Conservation (phyloP, 2,113 vertebrate species). For the Tauraco erythrolophus region DNA sequence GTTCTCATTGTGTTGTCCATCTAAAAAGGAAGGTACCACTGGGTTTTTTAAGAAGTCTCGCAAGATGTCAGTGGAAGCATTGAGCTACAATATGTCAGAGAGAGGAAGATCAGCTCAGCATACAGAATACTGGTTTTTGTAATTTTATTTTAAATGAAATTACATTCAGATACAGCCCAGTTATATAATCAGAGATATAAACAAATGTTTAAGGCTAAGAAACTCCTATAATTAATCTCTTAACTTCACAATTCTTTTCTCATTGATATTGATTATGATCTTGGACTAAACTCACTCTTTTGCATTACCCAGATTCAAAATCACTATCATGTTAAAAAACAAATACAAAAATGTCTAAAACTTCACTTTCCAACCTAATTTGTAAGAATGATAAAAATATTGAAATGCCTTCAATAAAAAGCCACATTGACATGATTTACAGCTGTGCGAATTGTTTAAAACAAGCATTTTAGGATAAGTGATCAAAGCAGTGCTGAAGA, state of each 20-base stretch:
- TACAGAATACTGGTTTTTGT: not conserved
- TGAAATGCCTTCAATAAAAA: constrained; percentile 26
- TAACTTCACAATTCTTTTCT: not conserved
- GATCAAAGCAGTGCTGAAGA: not conserved
- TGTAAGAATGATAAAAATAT: not conserved
- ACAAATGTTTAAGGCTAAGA: not conserved
- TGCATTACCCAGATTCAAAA: not conserved
- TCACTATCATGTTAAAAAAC: not conserved
- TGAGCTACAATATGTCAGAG: not conserved
- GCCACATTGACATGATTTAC: not conserved
- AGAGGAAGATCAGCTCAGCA: not conserved
- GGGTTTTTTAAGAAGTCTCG: not conserved
- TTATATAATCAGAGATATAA: not conserved
- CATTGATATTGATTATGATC: not conserved
- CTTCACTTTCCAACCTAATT: not conserved
- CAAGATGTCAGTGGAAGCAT: not conserved
- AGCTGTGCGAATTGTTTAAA: not conserved
- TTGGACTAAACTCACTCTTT: not conserved
- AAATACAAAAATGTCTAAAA: not conserved
- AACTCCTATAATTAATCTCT: not conserved
- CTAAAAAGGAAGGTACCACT: not conserved
- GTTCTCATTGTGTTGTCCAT: not conserved
- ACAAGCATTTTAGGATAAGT: not conserved
- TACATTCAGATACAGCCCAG: constrained; percentile 9
- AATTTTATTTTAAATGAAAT: constrained; percentile 52